Base-by-base conservation (phyloP, 2,113 vertebrate species). In the Camelus bactrianus region DNA sequence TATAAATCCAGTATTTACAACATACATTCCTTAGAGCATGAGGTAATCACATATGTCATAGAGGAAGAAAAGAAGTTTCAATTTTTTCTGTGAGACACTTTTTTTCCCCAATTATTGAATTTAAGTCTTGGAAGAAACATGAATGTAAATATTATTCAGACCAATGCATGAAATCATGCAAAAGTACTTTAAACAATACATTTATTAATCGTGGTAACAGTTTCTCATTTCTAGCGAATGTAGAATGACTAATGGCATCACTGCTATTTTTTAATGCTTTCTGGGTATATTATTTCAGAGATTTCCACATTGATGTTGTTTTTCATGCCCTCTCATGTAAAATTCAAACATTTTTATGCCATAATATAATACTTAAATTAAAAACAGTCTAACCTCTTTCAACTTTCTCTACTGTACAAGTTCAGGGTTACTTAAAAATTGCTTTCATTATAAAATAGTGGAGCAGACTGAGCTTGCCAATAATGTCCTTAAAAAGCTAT, bases 11-110 rank as follows among this genome's bases (percentile, higher is more conserved):
- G 65, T 24, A 94, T 88, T 95, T 16, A 30, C 54, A 64, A 12
- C 46, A 94, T 92, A 30, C 73, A 97, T 95, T 26, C 67, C 64
- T 98, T 67, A 35, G 56, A 87, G 42, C 72, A 26, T 50, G 60
- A 93, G 73, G 65, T 80, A 97, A 98, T 95, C 19, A 12, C 88
- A 73, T 8, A 3, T 38, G 87, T 97, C 94, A 93, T 30, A 85
- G 5, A 5, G 26, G 26, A 69, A 52, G 26, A 73, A 96, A 58
- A 92, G 91, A 72, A 60, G 4, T 58, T 95, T 58, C 22, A 8
- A 2, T 52, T 85, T 93, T 84, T 91, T 85, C 77, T 73, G 3
- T 22, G 26, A 92, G 46, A 76, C 8, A 26, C 1, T 46, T 60
- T 79, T 72, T 35, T 52, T 30, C 38, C 50, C 26, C 13, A 60